Conservation (phyloP, 2,113 vertebrate genomes). For the Echinops telfairi region DNA sequence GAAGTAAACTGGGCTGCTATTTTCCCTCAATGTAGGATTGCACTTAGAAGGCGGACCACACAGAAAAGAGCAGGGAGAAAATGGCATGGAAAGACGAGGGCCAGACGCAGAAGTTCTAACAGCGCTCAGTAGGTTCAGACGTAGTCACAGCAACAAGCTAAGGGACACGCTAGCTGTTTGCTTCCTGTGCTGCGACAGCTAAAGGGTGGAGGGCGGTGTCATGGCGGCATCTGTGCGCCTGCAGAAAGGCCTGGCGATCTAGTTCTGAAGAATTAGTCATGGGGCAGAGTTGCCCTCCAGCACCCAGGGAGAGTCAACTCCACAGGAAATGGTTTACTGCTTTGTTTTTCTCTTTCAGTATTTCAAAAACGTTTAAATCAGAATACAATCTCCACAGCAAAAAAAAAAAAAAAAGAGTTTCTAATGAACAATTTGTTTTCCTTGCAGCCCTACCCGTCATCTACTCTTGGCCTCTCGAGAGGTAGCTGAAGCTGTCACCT, state of each 20-base stretch:
- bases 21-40: neutral
- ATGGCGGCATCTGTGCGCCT: neutral
- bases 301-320: neutral
- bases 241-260: neutral
- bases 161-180: fast-evolving
- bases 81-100: neutral
- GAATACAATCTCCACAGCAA: neutral
- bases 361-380: too few species aligned
- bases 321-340: neutral
- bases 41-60: neutral
- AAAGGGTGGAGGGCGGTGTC: neutral
- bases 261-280: neutral
- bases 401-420: neutral
- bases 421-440: neutral
- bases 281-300: neutral
- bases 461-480: neutral
- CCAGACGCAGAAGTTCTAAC: neutral
- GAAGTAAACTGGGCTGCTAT: neutral
- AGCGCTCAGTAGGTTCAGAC: neutral
- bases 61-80: slow-evolving; percentile 5
- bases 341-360: too few species aligned
- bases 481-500: neutral
- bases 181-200: neutral
- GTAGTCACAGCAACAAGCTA: neutral
- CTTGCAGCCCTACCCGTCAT: too few species aligned